These are phyloP conservation scores for Pagetopsis macropterus DNA, from an alignment of 2,797 vertebrate genomes.

Conservation along the genomic window DNA sequence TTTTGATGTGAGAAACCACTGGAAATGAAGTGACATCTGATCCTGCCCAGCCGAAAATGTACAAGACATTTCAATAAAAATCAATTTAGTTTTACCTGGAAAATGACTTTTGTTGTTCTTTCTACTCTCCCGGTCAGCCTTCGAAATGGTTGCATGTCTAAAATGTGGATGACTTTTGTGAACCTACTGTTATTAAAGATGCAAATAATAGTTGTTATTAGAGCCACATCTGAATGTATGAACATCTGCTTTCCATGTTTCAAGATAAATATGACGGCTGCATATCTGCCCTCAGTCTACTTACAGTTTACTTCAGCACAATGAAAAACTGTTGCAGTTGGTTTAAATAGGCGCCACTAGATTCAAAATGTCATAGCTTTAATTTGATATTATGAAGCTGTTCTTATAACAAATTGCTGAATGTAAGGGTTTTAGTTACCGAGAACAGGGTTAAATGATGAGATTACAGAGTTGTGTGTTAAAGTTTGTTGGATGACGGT, in stretches of 20 bases:
- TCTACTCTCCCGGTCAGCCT: neutral
- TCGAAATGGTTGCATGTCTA: neutral
- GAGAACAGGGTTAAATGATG: neutral
- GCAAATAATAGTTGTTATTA: neutral
- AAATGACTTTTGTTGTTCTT: conserved; percentile 22
- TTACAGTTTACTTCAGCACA: neutral
- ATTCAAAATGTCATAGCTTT: too few species aligned
- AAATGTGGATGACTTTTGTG: too few species aligned
- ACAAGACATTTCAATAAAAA: conserved; percentile 88
- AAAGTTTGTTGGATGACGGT: too few species aligned
- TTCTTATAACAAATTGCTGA: too few species aligned
- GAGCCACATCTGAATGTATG: neutral
- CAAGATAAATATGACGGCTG: neutral
- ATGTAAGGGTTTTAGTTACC: too few species aligned
- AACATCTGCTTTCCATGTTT: neutral
- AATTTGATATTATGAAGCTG: too few species aligned
- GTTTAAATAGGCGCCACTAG: neutral
- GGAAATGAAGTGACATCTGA: conserved; percentile 69
- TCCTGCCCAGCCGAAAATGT: conserved; percentile 79
- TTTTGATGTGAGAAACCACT: conserved; percentile 57
- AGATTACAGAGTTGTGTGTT: neutral
- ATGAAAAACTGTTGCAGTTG: neutral
- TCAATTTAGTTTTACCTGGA: conserved; percentile 75
- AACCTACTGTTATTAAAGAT: neutral
- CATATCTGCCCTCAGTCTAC: neutral